phyloP scores from a whole-genome alignment of 2,797 vertebrate species.

The Sebastes oblongus region DNA sequence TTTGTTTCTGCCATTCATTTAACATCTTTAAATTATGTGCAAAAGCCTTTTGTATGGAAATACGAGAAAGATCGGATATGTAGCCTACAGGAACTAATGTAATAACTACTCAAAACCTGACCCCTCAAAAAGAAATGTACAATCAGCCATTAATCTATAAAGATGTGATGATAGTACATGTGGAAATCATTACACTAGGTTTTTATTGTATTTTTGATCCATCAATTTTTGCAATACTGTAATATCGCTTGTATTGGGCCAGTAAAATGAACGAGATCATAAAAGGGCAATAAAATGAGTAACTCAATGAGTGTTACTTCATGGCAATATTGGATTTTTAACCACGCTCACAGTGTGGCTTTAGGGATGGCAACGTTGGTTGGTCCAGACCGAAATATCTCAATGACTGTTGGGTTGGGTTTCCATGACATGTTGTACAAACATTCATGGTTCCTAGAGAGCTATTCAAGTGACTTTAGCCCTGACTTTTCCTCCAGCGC shows the following conservation, averaged over 20 bases:
- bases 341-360: not conserved
- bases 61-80: not conserved
- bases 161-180: not conserved
- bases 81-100: not conserved
- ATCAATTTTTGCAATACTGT: not conserved
- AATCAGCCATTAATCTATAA: not conserved
- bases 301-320: not conserved
- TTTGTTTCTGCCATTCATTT: slow-evolving; percentile 30
- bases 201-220: not conserved
- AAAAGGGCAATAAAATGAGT: not conserved
- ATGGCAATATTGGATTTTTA: not conserved
- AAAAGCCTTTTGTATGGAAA: not conserved
- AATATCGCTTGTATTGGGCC: not conserved
- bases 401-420: not conserved
- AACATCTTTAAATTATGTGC: not conserved
- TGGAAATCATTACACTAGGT: not conserved
- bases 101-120: not conserved
- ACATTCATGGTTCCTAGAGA: not conserved
- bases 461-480: not conserved
- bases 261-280: not conserved
- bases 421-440: not conserved
- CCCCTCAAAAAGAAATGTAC: not conserved
- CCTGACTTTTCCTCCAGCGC: not conserved
- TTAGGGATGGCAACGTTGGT: not conserved
- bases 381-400: not conserved